Evolutionary conservation across 2,888 invertebrate species (phyloP), one percentile per base, ranked within the genome.

Genomic region (Phortica magna): DNA sequence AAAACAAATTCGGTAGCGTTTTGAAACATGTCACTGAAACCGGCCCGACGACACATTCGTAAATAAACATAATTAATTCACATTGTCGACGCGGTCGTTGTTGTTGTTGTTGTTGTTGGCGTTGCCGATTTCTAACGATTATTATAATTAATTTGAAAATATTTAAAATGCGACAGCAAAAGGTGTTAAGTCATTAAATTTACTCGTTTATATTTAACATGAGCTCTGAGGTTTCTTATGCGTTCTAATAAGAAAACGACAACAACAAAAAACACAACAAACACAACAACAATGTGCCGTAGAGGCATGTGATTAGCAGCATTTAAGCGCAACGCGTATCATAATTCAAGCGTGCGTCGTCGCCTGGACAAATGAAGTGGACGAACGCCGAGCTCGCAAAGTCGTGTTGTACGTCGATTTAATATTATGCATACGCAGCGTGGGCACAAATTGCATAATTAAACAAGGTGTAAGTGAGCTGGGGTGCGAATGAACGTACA

Each of bases 81-180:
- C 14, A 12, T 6, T 14, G 14, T 12, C 48, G 48, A 6, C 48
- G 48, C 7, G 2, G 48, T 48, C 48, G 7, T 48, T 14, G 14
- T 48, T 14, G 7, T 48, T 14, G 5, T 17, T 19, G 1, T 9
- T 59, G 59, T 59, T 19, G 17, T 17, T 59, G n/a, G 17, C 19
- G 17, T 17, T n/a, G 17, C 5, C 31, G 31, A 0, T 7, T 59
- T 59, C 4, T 10, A 7, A 39, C 19, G 41, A 59, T 65, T 70
- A 70, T 70, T 48, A 22, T 53, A 17, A 70, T 70, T 48, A 70
- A 70, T 70, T 41, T 48, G 7, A 42, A 14, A 53, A 73, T 61
- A 72, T 39, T 76, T 76, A 71, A 78, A 65, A 77, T 31, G 67
- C 74, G 82, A 70, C 73, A 57, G 78, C 81, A 77, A 79, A 48